Base-by-base conservation (phyloP, 2,888 invertebrate genomes). In the Synergus japonicus region DNA sequence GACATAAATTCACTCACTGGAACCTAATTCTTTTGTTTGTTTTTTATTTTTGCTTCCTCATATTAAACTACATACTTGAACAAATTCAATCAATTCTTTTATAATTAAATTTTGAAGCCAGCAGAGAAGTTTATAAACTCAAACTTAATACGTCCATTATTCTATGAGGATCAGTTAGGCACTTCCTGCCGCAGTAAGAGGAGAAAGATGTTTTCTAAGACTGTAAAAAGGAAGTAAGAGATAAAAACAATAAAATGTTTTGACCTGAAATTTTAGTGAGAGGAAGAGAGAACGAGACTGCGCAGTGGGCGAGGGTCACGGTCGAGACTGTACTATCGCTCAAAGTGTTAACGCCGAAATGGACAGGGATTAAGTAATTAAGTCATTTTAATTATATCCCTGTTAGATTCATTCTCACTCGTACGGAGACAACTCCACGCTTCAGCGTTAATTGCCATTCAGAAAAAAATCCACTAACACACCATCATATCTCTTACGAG, bases 291-390 rank as follows among this genome's bases (percentile, higher is more conserved):
- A 54, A 54, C 15, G 15, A 54, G 37, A 29, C 9, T 65, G 65
- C 43, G 73, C 77, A 76, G 86, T 87, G 86, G 86, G 88, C 86
- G 86, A 83, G 82, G 88, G 89, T 89, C 89, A 89, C 77, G 89
- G 88, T 80, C 88, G 81, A 78, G 37, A 77, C 65, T 49, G 64
- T 79, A 64, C 41, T 64, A 79, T 80, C 76, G 76, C 81, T 78
- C 63, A 76, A 73, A 80, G 82, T 79, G 82, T 76, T 83, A 82
- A 82, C 80, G 81, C 82, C 83, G 77, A 84, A 89, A 89, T 85
- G 83, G 84, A 87, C 86, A 85, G 84, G 87, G 87, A 88, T 90
- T 90, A 88, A 90, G 89, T 90, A 89, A 90, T 90, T 88, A 89
- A 89, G 86, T 83, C 86, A 86, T 85, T 85, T 88, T 89, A 89